phyloP scores from a whole-genome alignment of 2,888 invertebrate genomes.

The Endotricha flammealis region DNA sequence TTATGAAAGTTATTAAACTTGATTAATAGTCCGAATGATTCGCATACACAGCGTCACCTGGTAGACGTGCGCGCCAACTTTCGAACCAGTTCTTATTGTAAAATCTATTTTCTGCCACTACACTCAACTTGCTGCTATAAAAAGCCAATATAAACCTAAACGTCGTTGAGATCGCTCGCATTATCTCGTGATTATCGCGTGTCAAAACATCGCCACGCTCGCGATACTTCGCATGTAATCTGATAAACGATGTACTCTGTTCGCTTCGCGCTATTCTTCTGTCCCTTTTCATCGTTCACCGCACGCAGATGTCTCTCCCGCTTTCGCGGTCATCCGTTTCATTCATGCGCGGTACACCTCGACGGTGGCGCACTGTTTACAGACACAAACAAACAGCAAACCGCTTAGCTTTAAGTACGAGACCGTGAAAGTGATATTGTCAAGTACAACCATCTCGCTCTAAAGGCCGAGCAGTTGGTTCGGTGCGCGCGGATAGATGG shows the following conservation, averaged over 20 bases:
- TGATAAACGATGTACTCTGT: slow-evolving; percentile 79
- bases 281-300: slow-evolving; percentile 39
- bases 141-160: slow-evolving; percentile 77
- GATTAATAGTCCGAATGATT: too few species aligned
- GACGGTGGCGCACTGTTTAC: slow-evolving; percentile 72
- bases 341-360: slow-evolving; percentile 77
- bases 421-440: slow-evolving; percentile 78
- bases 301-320: slow-evolving; percentile 37
- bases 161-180: slow-evolving; percentile 73
- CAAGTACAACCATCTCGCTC: slow-evolving; percentile 68
- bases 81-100: slow-evolving; percentile 34
- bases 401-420: slow-evolving; percentile 78
- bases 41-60: slow-evolving; percentile 36
- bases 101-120: slow-evolving; percentile 52
- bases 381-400: slow-evolving; percentile 79
- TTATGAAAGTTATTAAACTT: too few species aligned
- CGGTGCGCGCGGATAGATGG: slow-evolving; percentile 55
- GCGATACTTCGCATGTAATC: slow-evolving; percentile 79
- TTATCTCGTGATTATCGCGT: slow-evolving; percentile 79
- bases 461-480: slow-evolving; percentile 56
- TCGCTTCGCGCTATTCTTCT: slow-evolving; percentile 60
- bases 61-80: slow-evolving; percentile 46
- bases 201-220: slow-evolving; percentile 79
- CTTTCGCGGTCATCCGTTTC: slow-evolving; percentile 70
- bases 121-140: slow-evolving; percentile 56